Conservation (phyloP, 1,140 invertebrate species). For the Antheraea pernyi region DNA sequence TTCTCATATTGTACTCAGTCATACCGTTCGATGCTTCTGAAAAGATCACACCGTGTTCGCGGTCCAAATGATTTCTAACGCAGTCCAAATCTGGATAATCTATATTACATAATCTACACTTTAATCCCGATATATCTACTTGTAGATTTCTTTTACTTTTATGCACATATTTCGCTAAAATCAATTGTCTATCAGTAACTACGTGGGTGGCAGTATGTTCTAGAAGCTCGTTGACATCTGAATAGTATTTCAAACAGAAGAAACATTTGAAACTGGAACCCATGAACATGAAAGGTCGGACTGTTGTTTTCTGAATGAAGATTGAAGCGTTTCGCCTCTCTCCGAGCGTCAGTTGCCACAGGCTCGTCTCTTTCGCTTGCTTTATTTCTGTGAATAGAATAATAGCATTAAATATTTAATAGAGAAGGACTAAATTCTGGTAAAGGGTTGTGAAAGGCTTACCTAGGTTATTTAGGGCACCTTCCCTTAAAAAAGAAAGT, state of each 20-base stretch:
- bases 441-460: too few species aligned
- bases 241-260: conserved; percentile 44
- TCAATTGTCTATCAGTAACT: conserved; percentile 15
- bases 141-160: conserved; percentile 47
- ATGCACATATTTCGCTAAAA: conserved; percentile 44
- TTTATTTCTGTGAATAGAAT: conserved; percentile 31
- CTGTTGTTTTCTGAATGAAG: conserved; percentile 26
- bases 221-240: conserved; percentile 32
- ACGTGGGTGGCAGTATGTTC: conserved; percentile 40
- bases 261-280: conserved; percentile 54
- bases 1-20: conserved; percentile 47
- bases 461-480: too few species aligned
- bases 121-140: conserved; percentile 53
- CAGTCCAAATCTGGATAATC: conserved; percentile 31
- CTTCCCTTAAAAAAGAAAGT: too few species aligned
- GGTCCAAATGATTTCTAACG: conserved; percentile 42
- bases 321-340: conserved; percentile 45
- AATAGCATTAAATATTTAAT: neutral
- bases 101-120: conserved; percentile 43
- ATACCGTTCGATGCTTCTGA: conserved; percentile 39
- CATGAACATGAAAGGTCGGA: conserved; percentile 49
- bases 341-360: conserved; percentile 46
- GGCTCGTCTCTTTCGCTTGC: conserved; percentile 21
- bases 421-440: too few species aligned
- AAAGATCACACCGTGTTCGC: conserved; percentile 34